Percentiles rank a stretch among this genome's conserved stretches.
Conservation (phyloP, 64 coral and sea anemone species). For the Porites australiensis region DNA sequence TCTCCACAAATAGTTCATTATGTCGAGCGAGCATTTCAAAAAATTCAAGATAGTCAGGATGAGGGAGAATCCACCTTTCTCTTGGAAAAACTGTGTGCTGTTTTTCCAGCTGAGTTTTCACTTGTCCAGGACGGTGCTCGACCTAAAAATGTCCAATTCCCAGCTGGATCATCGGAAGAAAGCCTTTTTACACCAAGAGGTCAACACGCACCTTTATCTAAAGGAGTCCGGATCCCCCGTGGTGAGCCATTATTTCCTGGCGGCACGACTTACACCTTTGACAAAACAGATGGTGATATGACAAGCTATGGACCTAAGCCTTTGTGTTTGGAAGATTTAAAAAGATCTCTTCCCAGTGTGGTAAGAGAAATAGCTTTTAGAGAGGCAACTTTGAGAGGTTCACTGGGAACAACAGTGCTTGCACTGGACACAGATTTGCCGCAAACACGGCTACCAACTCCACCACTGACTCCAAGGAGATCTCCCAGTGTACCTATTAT, state of each 20-base stretch:
- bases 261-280: slow-evolving; percentile 51
- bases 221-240: slow-evolving; percentile 42
- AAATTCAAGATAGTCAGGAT: slow-evolving; percentile 34
- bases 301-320: slow-evolving; percentile 65
- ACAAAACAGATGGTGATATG: slow-evolving; percentile 44
- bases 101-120: slow-evolving; percentile 71
- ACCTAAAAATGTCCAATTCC: slow-evolving; percentile 8
- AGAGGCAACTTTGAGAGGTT: slow-evolving; percentile 72
- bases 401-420: slow-evolving; percentile 79
- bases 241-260: slow-evolving; percentile 34
- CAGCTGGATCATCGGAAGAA: slow-evolving; percentile 26
- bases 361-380: slow-evolving; percentile 77
- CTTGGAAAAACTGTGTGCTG: slow-evolving; percentile 30
- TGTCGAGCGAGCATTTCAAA: slow-evolving; percentile 73
- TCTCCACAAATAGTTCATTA: slow-evolving; percentile 87
- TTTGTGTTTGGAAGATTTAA: slow-evolving; percentile 77
- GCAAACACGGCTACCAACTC: slow-evolving; percentile 66
- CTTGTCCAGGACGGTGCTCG: slow-evolving; percentile 3
- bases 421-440: slow-evolving; percentile 82
- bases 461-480: slow-evolving; percentile 77
- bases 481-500: slow-evolving; percentile 58
- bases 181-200: slow-evolving; percentile 44
- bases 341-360: slow-evolving; percentile 75
- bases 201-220: background rate
- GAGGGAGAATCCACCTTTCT: slow-evolving; percentile 58